These are phyloP conservation scores for Mus spretus DNA, from an alignment of 2,797 vertebrate species.

Conservation along the genomic window DNA sequence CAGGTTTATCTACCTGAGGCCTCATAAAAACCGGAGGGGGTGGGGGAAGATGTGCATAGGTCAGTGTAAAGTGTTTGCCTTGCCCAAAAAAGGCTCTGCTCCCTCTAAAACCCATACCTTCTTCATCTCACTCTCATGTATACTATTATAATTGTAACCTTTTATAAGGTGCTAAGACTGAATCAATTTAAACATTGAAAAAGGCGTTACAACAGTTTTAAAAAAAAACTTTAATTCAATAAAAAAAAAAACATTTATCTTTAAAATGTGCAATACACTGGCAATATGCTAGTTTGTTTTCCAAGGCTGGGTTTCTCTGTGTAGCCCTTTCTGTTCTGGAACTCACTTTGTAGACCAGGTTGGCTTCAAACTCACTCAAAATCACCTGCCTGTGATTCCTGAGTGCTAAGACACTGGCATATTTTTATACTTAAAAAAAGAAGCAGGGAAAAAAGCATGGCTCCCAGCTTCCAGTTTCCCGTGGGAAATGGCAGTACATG, in stretches of 20 bases:
- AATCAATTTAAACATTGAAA: conserved; percentile 36
- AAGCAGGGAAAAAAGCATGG: not conserved
- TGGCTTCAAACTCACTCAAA: not conserved
- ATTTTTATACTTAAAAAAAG: conserved; percentile 55
- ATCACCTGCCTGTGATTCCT: not conserved
- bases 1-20: not conserved
- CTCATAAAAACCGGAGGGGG: not conserved
- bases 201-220: not conserved
- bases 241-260: conserved; percentile 62
- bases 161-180: conserved; percentile 35
- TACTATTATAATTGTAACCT: conserved; percentile 37
- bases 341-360: not conserved
- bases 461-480: conserved; percentile 43
- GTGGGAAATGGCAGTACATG: conserved; percentile 20
- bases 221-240: conserved; percentile 54
- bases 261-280: conserved; percentile 32
- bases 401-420: not conserved
- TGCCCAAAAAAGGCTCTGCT: not conserved
- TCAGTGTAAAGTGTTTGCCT: not conserved
- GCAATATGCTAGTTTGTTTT: not conserved
- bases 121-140: conserved; percentile 39
- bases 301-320: not conserved
- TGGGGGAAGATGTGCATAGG: too few relatives aligned
- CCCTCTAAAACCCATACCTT: conserved; percentile 14
- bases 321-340: not conserved